These are phyloP conservation scores for Serilophus lunatus DNA, from an alignment of 2,113 vertebrate species.

Conservation along the genomic window DNA sequence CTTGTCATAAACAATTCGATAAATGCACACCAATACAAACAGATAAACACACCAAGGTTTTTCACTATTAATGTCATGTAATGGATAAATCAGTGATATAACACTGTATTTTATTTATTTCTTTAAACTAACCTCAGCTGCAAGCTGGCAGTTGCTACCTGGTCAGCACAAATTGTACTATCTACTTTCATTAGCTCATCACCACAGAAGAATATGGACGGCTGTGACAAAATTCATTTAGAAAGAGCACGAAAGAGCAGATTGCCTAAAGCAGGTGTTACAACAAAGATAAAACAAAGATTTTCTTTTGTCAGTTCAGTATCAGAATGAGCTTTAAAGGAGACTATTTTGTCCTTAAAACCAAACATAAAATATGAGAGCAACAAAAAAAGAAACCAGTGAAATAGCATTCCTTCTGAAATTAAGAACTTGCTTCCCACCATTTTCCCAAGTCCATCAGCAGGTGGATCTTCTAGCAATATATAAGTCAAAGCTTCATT, in stretches of 20 bases:
- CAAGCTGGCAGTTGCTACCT: constrained; percentile 89
- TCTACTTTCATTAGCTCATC: constrained; percentile 98
- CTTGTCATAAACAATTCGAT: constrained; percentile 99
- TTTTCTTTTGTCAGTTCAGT: constrained; percentile 63
- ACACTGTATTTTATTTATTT: constrained; percentile 85
- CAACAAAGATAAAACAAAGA: constrained; percentile 88
- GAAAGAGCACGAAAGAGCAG: constrained; percentile 81
- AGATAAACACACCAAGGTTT: constrained; percentile 92
- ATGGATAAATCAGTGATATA: constrained; percentile 93
- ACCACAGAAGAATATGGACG: constrained; percentile 89
- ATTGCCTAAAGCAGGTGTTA: constrained; percentile 95
- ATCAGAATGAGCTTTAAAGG: constrained; percentile 36
- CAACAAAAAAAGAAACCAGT: constrained; percentile 1
- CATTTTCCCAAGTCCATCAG: neutral
- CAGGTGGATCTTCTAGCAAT: constrained; percentile 6
- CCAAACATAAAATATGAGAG: constrained; percentile 70
- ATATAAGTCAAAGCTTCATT: neutral
- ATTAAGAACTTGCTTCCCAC: neutral
- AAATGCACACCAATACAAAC: constrained; percentile 97
- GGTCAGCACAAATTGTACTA: constrained; percentile 96
- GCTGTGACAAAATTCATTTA: constrained; percentile 99
- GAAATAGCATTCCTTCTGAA: constrained; percentile 45
- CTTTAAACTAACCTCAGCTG: constrained; percentile 86
- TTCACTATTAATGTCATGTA: constrained; percentile 93
- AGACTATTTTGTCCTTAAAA: constrained; percentile 55